These are phyloP conservation scores for Desoria tigrina DNA, from an alignment of 2,888 invertebrate genomes.

Conservation along the genomic window DNA sequence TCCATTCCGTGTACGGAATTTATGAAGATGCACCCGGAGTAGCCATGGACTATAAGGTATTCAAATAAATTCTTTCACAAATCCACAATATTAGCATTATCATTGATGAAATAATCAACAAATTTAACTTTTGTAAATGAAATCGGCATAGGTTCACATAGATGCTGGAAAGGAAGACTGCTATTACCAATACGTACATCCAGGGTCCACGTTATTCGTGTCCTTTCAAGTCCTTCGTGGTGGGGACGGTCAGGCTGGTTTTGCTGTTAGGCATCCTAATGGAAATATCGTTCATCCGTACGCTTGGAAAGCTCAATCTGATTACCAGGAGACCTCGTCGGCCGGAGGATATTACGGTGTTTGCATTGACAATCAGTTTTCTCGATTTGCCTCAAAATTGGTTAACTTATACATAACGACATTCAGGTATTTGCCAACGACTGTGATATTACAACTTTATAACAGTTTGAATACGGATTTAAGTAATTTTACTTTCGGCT, in stretches of 20 bases:
- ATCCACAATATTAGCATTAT: neutral
- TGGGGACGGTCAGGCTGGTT: constrained; percentile 91
- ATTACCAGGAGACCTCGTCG: constrained; percentile 80
- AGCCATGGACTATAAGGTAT: constrained; percentile 70
- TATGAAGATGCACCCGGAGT: constrained; percentile 53
- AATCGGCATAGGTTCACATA: constrained; percentile 81
- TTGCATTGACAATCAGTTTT: constrained; percentile 91
- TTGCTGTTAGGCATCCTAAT: constrained; percentile 82
- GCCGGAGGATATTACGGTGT: constrained; percentile 85
- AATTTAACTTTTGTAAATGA: neutral
- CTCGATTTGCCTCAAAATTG: constrained; percentile 83
- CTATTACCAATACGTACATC: constrained; percentile 90
- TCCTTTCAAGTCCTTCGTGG: constrained; percentile 77
- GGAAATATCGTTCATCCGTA: constrained; percentile 85
- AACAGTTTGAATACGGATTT: neutral
- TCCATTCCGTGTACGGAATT: constrained; percentile 27
- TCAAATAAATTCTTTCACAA: neutral
- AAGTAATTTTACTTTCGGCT: constrained; percentile 25
- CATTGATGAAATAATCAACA: neutral
- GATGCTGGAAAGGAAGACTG: constrained; percentile 95
- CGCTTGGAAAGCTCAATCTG: constrained; percentile 84
- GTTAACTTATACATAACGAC: constrained; percentile 88
- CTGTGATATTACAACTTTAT: neutral
- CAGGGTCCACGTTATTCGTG: constrained; percentile 69
- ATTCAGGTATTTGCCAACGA: constrained; percentile 67